Evolutionary conservation across 2,797 vertebrate species (phyloP), one percentile per base, ranked within the genome.

Genomic region (Manis crassicaudata): DNA sequence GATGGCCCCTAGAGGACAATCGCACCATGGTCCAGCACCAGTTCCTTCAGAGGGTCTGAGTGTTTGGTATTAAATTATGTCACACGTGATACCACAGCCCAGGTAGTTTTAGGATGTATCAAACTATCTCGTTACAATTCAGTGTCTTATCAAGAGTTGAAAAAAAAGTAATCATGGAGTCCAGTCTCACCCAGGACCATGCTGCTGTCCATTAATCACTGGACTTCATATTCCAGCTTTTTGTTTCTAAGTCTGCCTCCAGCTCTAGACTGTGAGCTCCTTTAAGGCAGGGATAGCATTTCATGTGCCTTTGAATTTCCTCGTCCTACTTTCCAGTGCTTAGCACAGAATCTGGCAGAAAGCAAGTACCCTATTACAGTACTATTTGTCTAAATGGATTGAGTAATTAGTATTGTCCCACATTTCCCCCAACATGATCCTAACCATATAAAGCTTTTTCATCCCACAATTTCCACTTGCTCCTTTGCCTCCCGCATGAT

Each of bases 301-400:
- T 20, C 11, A 10, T 0, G 6, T n/a, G 29, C n/a, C 25, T 79
- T 58, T 60, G 32, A 52, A 56, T 70, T 40, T 60, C 37, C 32
- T 79, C 67, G 29, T 56, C 11, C 37, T 54, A 2, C 7, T 50
- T 46, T 23, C 40, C n/a, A 43, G 46, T 2, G 21, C 88, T 92
- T 29, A 56, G 54, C 81, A 70, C 70, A 72, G 68, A 87, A 56
- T 54, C 82, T 76, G 50, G 75, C 80, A 82, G 35, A 72, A 60
- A 70, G 92, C 25, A 16, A 13, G 5, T 29, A 4, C 4, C 2
- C 62, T 37, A 27, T 40, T 50, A 6, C 21, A 70, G 10, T 58
- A 43, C 37, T 63, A 6, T 70, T 67, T 43, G 12, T 87, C 60
- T 75, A 4, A 54, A 35, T 46, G 76, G 10, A 67, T 6, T 56